Evolutionary conservation across 30 jellyfish, hydroid and myxozoan species (phyloP).

Genomic region (Turritopsis rubra): DNA sequence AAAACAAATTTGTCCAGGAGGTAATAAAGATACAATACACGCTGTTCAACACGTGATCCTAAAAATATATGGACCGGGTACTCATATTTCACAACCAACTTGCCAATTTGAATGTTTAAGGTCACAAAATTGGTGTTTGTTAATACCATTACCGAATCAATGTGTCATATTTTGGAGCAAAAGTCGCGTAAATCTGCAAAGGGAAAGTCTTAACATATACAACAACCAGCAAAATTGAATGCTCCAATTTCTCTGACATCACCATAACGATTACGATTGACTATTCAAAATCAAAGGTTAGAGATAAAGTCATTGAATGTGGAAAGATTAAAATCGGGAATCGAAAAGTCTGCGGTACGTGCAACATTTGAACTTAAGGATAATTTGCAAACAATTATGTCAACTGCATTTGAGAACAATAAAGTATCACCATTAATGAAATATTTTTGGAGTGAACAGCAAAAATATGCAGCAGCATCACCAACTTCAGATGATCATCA

Average conservation of each 20-base stretch:
- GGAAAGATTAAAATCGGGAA: neutral
- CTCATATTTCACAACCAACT: too few relatives aligned
- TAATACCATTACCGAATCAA: neutral
- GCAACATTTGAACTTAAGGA: neutral
- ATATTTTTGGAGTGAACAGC: constrained; percentile 54
- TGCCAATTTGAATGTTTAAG: neutral
- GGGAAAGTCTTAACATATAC: too few relatives aligned
- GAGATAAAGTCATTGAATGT: neutral
- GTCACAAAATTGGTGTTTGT: neutral
- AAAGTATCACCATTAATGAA: constrained; percentile 39
- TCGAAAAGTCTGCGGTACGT: neutral
- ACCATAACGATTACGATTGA: neutral
- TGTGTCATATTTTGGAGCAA: neutral
- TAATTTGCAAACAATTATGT: constrained; percentile 37
- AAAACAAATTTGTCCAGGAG: neutral
- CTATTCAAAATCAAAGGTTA: neutral
- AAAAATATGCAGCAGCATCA: constrained; percentile 29
- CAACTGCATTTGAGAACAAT: constrained; percentile 12
- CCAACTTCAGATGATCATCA: constrained; percentile 40
- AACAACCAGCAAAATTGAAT: neutral
- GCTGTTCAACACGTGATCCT: too few relatives aligned
- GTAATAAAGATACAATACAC: neutral
- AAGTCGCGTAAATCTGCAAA: neutral
- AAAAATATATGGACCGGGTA: too few relatives aligned
- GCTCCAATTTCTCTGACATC: neutral